Percentiles rank a stretch among this genome's conserved stretches.
Conservation (phyloP, 2,888 invertebrate genomes). For the Habroteleia sp. region DNA sequence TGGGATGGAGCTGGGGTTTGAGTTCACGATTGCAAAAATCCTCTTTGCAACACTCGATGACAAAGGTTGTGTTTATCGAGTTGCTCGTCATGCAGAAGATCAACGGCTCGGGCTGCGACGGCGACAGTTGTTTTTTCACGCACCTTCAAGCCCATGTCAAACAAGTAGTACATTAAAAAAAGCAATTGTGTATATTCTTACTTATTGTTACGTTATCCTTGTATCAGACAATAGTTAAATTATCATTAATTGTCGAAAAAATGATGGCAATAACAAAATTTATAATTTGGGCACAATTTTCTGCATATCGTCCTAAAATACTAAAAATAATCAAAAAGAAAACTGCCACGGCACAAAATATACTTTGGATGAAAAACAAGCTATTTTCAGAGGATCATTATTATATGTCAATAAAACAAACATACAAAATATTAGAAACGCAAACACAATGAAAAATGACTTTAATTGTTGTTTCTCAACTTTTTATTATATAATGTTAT, state of each 20-base stretch:
- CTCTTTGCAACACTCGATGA: conserved; percentile 91
- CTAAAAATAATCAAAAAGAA: background rate
- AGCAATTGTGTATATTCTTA: conserved; percentile 20
- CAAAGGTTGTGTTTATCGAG: conserved; percentile 88
- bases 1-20: conserved; percentile 85
- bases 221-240: background rate
- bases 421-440: conserved; percentile 33
- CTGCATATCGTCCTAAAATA: conserved; percentile 40
- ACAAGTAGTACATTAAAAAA: conserved; percentile 64
- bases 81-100: conserved; percentile 90
- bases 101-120: conserved; percentile 89
- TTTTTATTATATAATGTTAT: conserved; percentile 10
- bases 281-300: conserved; percentile 3
- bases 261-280: too few species aligned
- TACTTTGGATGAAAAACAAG: conserved; percentile 29
- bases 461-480: too few species aligned
- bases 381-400: conserved; percentile 9
- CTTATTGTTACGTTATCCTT: conserved; percentile 24
- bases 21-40: conserved; percentile 89
- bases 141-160: conserved; percentile 87
- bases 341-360: conserved; percentile 14
- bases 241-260: too few species aligned
- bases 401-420: conserved; percentile 25
- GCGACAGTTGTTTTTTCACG: conserved; percentile 86
- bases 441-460: conserved; percentile 15